These are phyloP conservation scores for Poeciliopsis retropinna DNA, from an alignment of 2,113 vertebrate genomes.

Conservation along the genomic window DNA sequence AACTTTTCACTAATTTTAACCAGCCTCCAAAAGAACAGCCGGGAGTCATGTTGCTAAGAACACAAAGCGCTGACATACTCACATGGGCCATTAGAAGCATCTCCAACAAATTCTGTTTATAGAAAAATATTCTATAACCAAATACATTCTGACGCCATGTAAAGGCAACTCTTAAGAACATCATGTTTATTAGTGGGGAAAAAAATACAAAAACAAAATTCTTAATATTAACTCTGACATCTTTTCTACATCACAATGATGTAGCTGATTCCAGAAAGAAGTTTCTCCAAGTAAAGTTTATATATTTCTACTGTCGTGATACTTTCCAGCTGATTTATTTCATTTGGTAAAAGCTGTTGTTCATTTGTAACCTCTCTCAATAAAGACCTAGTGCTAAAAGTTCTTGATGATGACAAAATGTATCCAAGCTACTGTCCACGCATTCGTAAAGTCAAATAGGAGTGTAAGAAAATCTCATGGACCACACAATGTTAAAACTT, in stretches of 20 bases:
- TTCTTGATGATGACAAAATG: background rate
- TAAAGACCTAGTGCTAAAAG: background rate
- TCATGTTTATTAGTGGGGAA: background rate
- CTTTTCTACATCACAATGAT: background rate
- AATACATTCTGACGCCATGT: background rate
- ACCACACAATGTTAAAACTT: background rate
- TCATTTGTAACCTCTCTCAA: background rate
- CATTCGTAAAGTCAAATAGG: background rate
- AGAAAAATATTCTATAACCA: background rate
- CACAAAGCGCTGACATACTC: slow-evolving; percentile 79
- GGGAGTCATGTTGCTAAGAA: slow-evolving; percentile 76
- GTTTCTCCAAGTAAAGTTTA: background rate
- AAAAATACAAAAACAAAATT: background rate
- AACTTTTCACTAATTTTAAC: slow-evolving; percentile 55
- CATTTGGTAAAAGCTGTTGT: background rate
- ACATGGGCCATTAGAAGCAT: slow-evolving; percentile 17
- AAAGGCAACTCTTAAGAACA: background rate
- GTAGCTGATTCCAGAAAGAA: background rate
- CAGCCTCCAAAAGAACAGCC: slow-evolving; percentile 68
- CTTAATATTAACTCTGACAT: background rate
- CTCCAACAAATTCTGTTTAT: background rate
- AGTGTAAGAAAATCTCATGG: background rate
- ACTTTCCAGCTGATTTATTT: too few species aligned
- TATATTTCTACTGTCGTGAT: background rate
- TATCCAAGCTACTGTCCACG: background rate